These are phyloP conservation scores for Poecile montanus DNA, from an alignment of 2,797 vertebrate species.

Conservation along the genomic window DNA sequence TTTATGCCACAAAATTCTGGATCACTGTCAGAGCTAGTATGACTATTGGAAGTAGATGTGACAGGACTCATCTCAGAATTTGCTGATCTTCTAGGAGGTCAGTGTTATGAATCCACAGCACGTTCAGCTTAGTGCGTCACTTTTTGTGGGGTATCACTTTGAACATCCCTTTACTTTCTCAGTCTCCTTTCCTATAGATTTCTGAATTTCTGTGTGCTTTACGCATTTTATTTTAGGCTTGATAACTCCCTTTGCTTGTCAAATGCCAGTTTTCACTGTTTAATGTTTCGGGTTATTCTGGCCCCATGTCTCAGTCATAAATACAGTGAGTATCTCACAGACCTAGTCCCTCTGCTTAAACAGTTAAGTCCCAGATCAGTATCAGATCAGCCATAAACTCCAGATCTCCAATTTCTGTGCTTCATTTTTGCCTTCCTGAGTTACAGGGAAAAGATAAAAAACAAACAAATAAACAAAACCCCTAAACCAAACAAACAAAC, in stretches of 20 bases:
- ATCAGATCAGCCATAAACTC: neutral
- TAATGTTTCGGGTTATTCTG: neutral
- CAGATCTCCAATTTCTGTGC: neutral
- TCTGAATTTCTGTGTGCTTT: neutral
- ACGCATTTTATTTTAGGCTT: neutral
- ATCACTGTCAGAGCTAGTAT: constrained; percentile 23
- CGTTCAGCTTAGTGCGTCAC: neutral
- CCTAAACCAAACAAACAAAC: neutral
- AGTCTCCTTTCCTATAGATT: neutral
- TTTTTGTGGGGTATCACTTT: neutral
- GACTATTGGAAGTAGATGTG: neutral
- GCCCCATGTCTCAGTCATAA: neutral
- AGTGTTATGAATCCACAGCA: neutral
- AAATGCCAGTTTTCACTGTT: neutral
- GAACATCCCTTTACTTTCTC: neutral
- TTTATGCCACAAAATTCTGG: constrained; percentile 13
- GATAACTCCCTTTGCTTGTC: neutral
- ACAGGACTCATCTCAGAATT: neutral
- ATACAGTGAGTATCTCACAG: neutral
- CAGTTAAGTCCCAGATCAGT: neutral
- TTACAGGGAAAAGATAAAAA: neutral
- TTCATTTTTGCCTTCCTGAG: neutral
- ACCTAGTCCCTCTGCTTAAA: neutral
- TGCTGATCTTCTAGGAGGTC: neutral
- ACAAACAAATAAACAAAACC: neutral